phyloP scores from a whole-genome alignment of 2,113 vertebrate species.

The Notothenia rossii region DNA sequence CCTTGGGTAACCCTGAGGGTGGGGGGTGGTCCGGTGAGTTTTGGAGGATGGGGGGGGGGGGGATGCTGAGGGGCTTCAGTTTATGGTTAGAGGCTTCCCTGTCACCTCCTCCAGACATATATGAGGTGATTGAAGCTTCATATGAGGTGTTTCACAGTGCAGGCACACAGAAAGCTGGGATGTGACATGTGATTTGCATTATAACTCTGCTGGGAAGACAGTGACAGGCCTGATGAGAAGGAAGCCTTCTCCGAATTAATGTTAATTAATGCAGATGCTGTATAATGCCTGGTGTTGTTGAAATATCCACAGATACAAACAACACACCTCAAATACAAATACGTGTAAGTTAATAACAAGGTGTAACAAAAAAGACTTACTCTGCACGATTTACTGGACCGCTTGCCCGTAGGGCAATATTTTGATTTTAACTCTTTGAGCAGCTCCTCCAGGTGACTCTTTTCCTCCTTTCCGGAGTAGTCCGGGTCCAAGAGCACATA shows the following conservation, averaged over 20 bases:
- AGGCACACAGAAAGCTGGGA: conserved; percentile 18
- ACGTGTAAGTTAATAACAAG: conserved; percentile 10
- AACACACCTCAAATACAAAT: conserved; percentile 2
- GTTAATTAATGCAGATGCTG: conserved; percentile 37
- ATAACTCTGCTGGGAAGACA: conserved; percentile 23
- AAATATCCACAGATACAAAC: conserved; percentile 32
- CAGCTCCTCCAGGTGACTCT: conserved; percentile 89
- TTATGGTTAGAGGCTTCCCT: conserved; percentile 31
- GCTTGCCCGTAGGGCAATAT: conserved; percentile 91
- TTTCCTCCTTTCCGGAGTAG: conserved; percentile 93
- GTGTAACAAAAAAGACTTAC: conserved; percentile 83
- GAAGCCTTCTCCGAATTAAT: conserved; percentile 25
- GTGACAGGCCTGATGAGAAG: conserved; percentile 22
- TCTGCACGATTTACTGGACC: conserved; percentile 91
- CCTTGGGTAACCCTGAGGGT: conserved; percentile 69
- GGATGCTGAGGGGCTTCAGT: conserved; percentile 31
- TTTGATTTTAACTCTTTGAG: conserved; percentile 95
- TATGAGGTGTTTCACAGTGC: conserved; percentile 24
- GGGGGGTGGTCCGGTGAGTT: conserved; percentile 22
- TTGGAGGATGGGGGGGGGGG: conserved; percentile 29
- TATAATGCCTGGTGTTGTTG: conserved; percentile 10
- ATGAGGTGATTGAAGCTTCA: conserved; percentile 31
- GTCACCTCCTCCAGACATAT: conserved; percentile 44
- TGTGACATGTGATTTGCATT: conserved; percentile 35
- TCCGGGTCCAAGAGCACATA: conserved; percentile 97